Evolutionary conservation across 2,888 invertebrate species (phyloP).

Genomic region (Lydus trimaculatus): DNA sequence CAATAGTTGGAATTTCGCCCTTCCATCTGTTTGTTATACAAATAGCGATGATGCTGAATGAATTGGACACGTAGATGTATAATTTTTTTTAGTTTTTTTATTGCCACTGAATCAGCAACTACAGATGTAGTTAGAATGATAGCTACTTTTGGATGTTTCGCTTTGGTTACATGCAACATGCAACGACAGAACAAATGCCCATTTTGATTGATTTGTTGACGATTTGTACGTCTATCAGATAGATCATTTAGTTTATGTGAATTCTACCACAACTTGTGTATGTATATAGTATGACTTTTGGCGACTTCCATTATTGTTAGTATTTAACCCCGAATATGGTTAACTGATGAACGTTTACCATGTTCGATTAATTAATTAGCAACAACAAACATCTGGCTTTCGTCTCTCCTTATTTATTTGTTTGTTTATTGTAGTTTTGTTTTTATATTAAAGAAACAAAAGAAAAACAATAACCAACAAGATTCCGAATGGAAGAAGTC

Average conservation of each 20-base stretch:
- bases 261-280: not conserved
- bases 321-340: not conserved
- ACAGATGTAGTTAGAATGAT: not conserved
- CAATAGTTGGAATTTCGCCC: not conserved
- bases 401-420: not conserved
- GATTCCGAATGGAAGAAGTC: not conserved
- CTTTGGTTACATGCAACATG: not conserved
- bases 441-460: not conserved
- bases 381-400: not conserved
- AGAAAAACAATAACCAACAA: not conserved
- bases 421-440: not conserved
- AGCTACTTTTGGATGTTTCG: not conserved
- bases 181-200: not conserved
- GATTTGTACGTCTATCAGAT: not conserved
- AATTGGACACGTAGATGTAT: not conserved
- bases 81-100: not conserved
- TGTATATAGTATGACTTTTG: not conserved
- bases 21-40: not conserved
- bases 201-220: not conserved
- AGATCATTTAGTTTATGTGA: not conserved
- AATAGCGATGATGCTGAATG: not conserved
- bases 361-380: constrained; percentile 7
- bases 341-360: not conserved
- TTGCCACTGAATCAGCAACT: not conserved
- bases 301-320: not conserved